A percentile compares a stretch with the other conserved stretches of the same genome.
Conservation (phyloP, 2,888 invertebrate species). For the Phortica magna region DNA sequence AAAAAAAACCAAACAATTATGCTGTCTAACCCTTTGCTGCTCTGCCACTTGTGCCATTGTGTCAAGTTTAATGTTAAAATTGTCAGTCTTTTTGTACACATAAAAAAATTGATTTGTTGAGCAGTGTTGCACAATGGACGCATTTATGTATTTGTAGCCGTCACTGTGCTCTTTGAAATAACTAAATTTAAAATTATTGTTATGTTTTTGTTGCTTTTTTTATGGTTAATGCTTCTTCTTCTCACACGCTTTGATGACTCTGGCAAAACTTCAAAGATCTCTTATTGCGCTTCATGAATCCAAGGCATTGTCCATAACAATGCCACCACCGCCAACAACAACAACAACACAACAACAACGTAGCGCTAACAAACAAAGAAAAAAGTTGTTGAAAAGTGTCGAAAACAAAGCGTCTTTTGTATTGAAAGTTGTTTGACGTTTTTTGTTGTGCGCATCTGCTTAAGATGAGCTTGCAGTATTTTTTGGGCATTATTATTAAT, state of each 20-base stretch:
- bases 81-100: too few relatives aligned
- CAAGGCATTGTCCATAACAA: not conserved
- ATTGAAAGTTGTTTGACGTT: not conserved
- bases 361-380: too few relatives aligned
- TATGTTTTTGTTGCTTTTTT: conserved; percentile 7
- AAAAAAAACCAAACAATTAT: too few relatives aligned
- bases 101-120: conserved; percentile 57
- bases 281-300: not conserved
- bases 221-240: conserved; percentile 24
- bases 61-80: too few relatives aligned
- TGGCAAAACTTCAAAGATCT: conserved; percentile 35
- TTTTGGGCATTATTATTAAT: not conserved
- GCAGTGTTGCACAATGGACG: conserved; percentile 53
- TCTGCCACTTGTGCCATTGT: too few relatives aligned
- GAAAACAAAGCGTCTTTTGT: conserved; percentile 14
- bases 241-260: conserved; percentile 49
- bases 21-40: too few relatives aligned
- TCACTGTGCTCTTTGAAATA: conserved; percentile 38
- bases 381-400: conserved; percentile 9
- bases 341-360: too few relatives aligned
- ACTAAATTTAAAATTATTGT: conserved; percentile 34
- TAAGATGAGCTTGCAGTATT: not conserved
- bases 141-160: not conserved
- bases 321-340: not conserved
- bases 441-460: too few relatives aligned